Base-by-base conservation (phyloP, 2,797 vertebrate genomes). In the Phrynocephalus vlangalii region DNA sequence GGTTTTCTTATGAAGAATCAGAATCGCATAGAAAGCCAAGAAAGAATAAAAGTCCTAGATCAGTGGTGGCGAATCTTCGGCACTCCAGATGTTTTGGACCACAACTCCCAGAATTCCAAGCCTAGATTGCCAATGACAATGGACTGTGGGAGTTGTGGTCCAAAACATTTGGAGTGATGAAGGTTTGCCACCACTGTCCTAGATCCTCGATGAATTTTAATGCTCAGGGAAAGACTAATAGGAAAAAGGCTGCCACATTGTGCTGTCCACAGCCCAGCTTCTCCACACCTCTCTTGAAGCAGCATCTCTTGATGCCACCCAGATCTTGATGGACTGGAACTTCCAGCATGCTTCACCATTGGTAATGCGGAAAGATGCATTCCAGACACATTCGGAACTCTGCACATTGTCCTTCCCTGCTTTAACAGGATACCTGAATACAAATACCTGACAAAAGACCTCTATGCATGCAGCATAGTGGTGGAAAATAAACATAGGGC, bases 1-100 rank as follows among this genome's bases (percentile, higher is more conserved):
- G 18, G 1, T 33, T 92, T 94, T 83, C 75, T 80, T 72, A 6
- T 91, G 90, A 86, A 88, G 85, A 92, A 91, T 86, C 24, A 83
- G 56, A 66, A 79, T 66, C 68, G 15, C 16, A 24, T 67, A 67
- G 60, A 89, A 86, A 86, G 70, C 76, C 85, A 79, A 79, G 38
- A 24, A 52, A 30, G 33, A 84, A 28, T 63, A 88, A 28, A 72
- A 44, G 38, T 44, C 4, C 38, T 44, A 4, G 38, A 44, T 44
- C 0, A 44, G 38, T 44, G 38, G 38, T 44, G 38, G 38, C 5
- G 38, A 44, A 44, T 44, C 38, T 44, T 44, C 5, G 38, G 38
- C 38, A 44, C 38, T 44, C 38, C 38, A 44, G 38, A 44, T 44
- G 38, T 44, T 44, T 44, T 44, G 38, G 38, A 44, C 38, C 3